Evolutionary conservation across 2,797 vertebrate species (phyloP).

Genomic region (Anguilla obscura): DNA sequence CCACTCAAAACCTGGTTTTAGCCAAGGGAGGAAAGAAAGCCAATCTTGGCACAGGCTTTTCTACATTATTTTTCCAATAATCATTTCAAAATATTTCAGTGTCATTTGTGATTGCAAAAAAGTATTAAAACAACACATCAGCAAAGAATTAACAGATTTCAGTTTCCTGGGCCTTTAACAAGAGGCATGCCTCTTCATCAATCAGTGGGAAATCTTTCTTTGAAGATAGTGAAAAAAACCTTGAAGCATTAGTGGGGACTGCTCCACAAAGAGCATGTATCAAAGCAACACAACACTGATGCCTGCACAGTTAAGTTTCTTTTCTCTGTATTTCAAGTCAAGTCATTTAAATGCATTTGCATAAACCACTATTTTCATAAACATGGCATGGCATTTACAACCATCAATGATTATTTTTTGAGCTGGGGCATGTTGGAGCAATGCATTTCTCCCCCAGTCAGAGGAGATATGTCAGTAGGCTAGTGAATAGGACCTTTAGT

Average conservation of each 20-base stretch:
- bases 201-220: not conserved
- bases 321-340: not conserved
- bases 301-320: not conserved
- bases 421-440: constrained; percentile 31
- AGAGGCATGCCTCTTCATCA: not conserved
- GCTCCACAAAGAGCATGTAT: not conserved
- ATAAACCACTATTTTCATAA: not conserved
- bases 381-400: constrained; percentile 48
- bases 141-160: too few species aligned
- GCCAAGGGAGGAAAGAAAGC: too few species aligned
- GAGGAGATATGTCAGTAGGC: constrained; percentile 36
- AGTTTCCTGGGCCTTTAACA: not conserved
- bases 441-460: constrained; percentile 47
- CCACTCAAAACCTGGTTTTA: too few species aligned
- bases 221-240: constrained; percentile 16
- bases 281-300: not conserved
- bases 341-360: constrained; percentile 32
- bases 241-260: not conserved
- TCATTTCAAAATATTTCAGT: too few species aligned
- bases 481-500: constrained; percentile 42
- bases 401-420: constrained; percentile 37
- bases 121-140: too few species aligned
- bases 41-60: too few species aligned
- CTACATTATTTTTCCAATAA: too few species aligned
- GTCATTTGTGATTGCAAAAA: too few species aligned